Conservation (phyloP, 2,113 vertebrate species). For the Addax nasomaculatus region DNA sequence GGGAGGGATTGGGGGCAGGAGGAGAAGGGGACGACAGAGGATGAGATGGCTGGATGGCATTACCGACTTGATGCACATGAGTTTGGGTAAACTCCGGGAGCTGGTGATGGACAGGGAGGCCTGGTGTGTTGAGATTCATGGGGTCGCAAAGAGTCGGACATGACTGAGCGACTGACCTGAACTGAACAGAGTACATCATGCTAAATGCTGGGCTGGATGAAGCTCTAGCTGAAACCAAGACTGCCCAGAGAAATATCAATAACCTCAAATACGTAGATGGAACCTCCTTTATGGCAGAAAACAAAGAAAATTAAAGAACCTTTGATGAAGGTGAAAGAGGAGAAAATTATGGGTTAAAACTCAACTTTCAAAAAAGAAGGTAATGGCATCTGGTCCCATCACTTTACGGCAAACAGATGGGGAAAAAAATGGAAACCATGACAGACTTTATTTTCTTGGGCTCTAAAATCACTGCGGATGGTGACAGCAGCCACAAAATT, state of each 20-base stretch:
- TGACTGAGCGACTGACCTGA: too few relatives aligned
- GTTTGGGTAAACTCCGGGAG: too few relatives aligned
- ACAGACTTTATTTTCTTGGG: too few relatives aligned
- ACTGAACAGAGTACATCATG: neutral
- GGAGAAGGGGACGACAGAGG: too few relatives aligned
- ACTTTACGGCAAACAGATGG: neutral
- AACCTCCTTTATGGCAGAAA: neutral
- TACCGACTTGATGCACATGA: accelerated
- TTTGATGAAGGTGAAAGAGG: neutral
- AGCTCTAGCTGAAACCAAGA: neutral
- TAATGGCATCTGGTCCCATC: neutral
- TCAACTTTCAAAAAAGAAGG: neutral
- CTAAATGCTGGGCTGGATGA: neutral
- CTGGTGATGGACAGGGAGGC: too few relatives aligned
- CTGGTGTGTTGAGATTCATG: too few relatives aligned
- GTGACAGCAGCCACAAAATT: too few relatives aligned
- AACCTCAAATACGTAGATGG: neutral
- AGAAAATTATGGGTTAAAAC: too few relatives aligned
- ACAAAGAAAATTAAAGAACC: neutral
- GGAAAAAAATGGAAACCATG: neutral
- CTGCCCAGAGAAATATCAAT: neutral
- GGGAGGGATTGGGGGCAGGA: too few relatives aligned
- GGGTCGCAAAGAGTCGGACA: too few relatives aligned
- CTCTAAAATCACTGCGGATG: too few relatives aligned
- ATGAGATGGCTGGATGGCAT: too few relatives aligned